phyloP scores from a whole-genome alignment of 2,113 vertebrate species.

The rat (Rattus norvegicus) region DNA sequence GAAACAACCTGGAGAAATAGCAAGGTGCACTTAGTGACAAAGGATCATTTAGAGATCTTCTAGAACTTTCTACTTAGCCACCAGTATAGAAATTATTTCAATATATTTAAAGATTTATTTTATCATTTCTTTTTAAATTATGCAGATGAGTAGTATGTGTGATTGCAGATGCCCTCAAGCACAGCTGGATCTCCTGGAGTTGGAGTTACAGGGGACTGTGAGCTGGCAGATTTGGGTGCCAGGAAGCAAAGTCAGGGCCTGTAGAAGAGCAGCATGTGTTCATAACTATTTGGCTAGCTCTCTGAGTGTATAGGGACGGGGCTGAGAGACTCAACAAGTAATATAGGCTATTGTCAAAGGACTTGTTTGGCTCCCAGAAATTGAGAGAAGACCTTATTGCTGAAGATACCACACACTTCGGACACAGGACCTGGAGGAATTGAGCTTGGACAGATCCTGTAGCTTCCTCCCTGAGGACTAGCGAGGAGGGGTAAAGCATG shows the following conservation, averaged over 20 bases:
- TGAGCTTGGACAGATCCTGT: neutral
- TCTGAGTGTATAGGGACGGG: too few relatives aligned
- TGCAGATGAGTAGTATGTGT: neutral
- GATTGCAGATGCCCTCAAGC: neutral
- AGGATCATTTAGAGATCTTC: neutral
- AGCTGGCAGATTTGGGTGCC: neutral
- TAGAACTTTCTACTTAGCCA: constrained; percentile 26
- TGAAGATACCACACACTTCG: neutral
- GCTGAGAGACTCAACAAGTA: neutral
- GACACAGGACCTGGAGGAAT: neutral
- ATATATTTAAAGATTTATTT: neutral
- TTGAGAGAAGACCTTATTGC: too few relatives aligned
- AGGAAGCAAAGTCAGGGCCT: neutral
- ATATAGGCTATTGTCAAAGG: neutral
- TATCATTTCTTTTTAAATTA: neutral
- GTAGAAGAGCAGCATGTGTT: neutral
- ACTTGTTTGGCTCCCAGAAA: neutral
- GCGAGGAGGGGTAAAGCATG: neutral
- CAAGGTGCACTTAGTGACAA: neutral
- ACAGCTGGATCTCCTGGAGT: neutral
- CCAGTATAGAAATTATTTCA: neutral
- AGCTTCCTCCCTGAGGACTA: neutral
- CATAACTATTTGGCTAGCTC: neutral
- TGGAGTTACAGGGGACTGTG: neutral
- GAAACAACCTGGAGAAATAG: neutral